Percentiles rank a stretch among this genome's conserved stretches.
These are phyloP conservation scores for Podocnemis expansa DNA, from an alignment of 2,113 vertebrate genomes.

Conservation along the genomic window DNA sequence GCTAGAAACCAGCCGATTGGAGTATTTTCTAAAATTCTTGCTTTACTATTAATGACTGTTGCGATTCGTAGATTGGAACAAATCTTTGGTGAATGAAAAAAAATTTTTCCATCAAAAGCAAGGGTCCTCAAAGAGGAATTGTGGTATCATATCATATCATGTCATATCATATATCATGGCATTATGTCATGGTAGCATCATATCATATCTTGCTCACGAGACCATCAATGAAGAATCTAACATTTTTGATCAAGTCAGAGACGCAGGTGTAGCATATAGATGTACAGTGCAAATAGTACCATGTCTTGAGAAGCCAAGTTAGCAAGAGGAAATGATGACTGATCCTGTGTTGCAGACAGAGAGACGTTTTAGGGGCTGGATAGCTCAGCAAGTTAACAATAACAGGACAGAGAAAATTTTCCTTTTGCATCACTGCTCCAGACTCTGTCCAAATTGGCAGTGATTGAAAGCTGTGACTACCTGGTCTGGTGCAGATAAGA, in stretches of 20 bases:
- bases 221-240: not conserved
- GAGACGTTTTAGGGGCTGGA: constrained; percentile 64
- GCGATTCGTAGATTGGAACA: not conserved
- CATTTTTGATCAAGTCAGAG: not conserved
- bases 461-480: constrained; percentile 7
- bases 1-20: not conserved
- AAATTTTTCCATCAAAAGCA: not conserved
- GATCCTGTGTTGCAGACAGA: constrained; percentile 68
- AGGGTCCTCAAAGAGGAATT: not conserved
- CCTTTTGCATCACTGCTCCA: constrained; percentile 63
- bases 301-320: not conserved
- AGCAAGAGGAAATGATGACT: constrained; percentile 36
- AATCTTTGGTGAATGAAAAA: not conserved
- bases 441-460: constrained; percentile 56
- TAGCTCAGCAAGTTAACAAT: constrained; percentile 61
- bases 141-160: not conserved
- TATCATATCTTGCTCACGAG: not conserved
- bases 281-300: not conserved
- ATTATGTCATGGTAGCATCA: not conserved
- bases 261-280: not conserved
- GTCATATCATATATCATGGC: not conserved
- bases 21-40: not conserved
- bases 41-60: not conserved
- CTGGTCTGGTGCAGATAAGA: constrained; percentile 44
- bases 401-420: constrained; percentile 64